A percentile compares a stretch with the other conserved stretches of the same genome.
Evolutionary conservation across 2,113 vertebrate species (phyloP).

Genomic region (Pica pica): DNA sequence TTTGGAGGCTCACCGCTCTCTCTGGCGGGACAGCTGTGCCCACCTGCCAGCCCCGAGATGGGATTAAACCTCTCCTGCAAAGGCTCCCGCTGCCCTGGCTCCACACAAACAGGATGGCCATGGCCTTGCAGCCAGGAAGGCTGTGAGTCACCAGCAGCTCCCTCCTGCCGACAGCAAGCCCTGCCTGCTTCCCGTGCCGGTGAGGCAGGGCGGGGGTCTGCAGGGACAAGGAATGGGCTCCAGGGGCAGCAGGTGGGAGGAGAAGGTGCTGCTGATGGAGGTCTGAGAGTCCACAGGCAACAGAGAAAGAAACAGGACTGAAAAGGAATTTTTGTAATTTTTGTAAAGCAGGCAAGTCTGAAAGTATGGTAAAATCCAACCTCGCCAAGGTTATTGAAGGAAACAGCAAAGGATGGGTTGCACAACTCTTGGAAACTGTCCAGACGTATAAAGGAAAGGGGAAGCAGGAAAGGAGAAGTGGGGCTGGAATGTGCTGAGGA

Average conservation of each 20-base stretch:
- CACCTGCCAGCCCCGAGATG: not conserved
- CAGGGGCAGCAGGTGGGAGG: accelerated
- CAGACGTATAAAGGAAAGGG: not conserved
- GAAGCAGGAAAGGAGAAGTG: slow-evolving; percentile 4
- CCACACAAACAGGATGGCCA: not conserved
- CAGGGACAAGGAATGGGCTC: not conserved
- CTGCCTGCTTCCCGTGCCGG: accelerated
- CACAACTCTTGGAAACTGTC: not conserved
- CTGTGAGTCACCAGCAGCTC: not conserved
- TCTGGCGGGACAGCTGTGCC: not conserved
- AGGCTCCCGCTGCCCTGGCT: not conserved
- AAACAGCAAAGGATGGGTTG: not conserved
- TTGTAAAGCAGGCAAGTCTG: not conserved
- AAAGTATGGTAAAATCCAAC: not conserved
- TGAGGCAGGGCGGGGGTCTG: not conserved
- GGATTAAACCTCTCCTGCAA: not conserved
- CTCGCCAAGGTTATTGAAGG: not conserved
- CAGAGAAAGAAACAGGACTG: not conserved
- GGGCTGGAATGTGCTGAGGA: not conserved
- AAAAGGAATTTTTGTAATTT: not conserved
- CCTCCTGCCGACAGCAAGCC: not conserved
- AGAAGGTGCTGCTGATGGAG: not conserved
- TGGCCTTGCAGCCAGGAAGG: not conserved
- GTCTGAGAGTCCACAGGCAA: not conserved
- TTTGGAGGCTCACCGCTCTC: accelerated